Evolutionary conservation across 35 echinoderm and acorn worm species (phyloP).

Genomic region (Ophioderma brevispina): DNA sequence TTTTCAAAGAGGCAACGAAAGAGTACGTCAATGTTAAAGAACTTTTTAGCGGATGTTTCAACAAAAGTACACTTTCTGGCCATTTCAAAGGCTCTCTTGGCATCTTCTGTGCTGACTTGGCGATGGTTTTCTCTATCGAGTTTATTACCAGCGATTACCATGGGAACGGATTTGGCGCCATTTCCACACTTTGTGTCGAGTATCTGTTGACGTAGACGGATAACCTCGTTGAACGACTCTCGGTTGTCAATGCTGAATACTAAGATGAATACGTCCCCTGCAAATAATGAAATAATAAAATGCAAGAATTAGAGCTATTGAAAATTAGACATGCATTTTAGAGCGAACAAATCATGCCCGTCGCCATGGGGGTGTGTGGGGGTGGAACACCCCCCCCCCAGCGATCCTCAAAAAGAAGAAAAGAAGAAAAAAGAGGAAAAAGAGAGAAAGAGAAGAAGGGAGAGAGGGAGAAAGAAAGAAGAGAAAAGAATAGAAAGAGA

Average conservation of each 20-base stretch:
- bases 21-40: conserved; percentile 86
- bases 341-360: too few relatives aligned
- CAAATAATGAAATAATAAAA: conserved; percentile 29
- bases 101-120: conserved; percentile 84
- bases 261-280: conserved; percentile 97
- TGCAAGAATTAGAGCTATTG: too few relatives aligned
- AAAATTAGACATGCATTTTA: too few relatives aligned
- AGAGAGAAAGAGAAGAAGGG: too few relatives aligned
- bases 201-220: conserved; percentile 86
- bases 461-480: too few relatives aligned
- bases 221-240: conserved; percentile 78
- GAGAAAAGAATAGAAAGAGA: too few relatives aligned
- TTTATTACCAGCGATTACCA: conserved; percentile 98
- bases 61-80: conserved; percentile 79
- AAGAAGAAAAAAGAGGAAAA: too few relatives aligned
- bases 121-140: conserved; percentile 69
- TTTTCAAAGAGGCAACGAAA: conserved; percentile 94
- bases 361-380: too few relatives aligned
- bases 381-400: too few relatives aligned
- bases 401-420: too few relatives aligned
- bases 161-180: conserved; percentile 79
- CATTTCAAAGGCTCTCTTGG: conserved; percentile 54
- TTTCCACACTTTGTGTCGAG: conserved; percentile 73
- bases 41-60: conserved; percentile 95
- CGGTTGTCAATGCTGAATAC: conserved; percentile 94